phyloP scores from a whole-genome alignment of 2,888 invertebrate species.

The Euclidia mi region DNA sequence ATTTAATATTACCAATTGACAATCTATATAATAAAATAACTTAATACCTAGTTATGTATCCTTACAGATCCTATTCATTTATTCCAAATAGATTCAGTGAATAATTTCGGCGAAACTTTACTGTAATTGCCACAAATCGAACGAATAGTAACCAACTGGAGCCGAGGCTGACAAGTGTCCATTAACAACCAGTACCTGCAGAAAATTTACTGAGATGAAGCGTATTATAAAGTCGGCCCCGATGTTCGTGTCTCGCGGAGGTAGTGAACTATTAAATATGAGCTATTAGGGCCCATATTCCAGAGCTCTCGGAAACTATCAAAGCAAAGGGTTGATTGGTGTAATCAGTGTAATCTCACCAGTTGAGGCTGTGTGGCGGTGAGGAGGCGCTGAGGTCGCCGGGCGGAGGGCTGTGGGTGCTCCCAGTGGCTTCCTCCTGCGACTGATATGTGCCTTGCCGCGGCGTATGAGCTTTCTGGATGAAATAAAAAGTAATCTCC shows the following conservation, averaged over 20 bases:
- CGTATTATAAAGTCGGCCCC: conserved; percentile 11
- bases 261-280: neutral
- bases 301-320: conserved; percentile 5
- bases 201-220: neutral
- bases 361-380: neutral
- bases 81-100: no score
- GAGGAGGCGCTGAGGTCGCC: conserved; percentile 3
- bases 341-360: conserved; percentile 16
- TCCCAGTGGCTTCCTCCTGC: no score
- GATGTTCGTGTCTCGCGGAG: neutral
- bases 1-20: no score
- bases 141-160: no score
- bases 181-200: conserved; percentile 1
- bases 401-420: no score
- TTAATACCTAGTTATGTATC: no score
- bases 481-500: conserved; percentile 1
- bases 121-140: no score
- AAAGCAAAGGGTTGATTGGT: conserved; percentile 7
- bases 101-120: no score
- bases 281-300: neutral
- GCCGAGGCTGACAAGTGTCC: neutral
- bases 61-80: no score
- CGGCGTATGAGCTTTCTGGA: neutral
- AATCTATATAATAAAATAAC: no score
- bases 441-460: no score